phyloP scores from a whole-genome alignment of 1,140 invertebrate genomes.

The Phymorhynchus buccinoides region DNA sequence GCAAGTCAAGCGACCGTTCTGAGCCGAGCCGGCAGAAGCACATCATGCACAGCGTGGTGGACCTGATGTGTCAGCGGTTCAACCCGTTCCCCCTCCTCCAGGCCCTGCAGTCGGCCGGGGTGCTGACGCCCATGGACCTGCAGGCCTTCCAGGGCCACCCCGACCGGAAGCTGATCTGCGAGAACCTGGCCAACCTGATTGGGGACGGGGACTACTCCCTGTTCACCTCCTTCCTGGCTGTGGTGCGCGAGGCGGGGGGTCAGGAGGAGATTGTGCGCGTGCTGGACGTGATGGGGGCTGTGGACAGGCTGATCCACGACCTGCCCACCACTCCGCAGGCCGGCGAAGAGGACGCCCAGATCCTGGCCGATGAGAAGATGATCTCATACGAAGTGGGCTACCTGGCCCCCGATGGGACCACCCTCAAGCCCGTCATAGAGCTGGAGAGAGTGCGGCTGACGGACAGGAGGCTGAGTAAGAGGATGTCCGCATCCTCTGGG shows the following conservation, averaged over 20 bases:
- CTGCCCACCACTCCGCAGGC: constrained; percentile 47
- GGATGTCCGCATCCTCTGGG: constrained; percentile 56
- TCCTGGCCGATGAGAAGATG: constrained; percentile 64
- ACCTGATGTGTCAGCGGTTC: constrained; percentile 63
- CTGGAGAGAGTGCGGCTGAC: constrained; percentile 58
- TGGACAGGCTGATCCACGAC: constrained; percentile 62
- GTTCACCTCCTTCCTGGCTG: constrained; percentile 59
- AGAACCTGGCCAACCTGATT: constrained; percentile 58
- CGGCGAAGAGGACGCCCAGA: constrained; percentile 32
- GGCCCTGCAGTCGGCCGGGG: constrained; percentile 49
- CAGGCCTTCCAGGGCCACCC: constrained; percentile 60
- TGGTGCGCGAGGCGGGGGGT: constrained; percentile 50
- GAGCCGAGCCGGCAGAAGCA: constrained; percentile 58
- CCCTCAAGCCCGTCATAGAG: constrained; percentile 63
- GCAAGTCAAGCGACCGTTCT: constrained; percentile 53
- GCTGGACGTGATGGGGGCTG: constrained; percentile 62
- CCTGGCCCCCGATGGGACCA: constrained; percentile 56
- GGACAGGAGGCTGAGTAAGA: constrained; percentile 56
- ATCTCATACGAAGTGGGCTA: constrained; percentile 66
- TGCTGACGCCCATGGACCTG: constrained; percentile 55
- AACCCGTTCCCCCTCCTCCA: constrained; percentile 61
- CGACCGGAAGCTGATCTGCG: constrained; percentile 62
- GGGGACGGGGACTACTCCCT: constrained; percentile 56
- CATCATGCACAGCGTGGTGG: constrained; percentile 61
- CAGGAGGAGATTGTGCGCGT: constrained; percentile 55